Base-by-base conservation (phyloP, 2,113 vertebrate species). In the Paratilapia polleni region DNA sequence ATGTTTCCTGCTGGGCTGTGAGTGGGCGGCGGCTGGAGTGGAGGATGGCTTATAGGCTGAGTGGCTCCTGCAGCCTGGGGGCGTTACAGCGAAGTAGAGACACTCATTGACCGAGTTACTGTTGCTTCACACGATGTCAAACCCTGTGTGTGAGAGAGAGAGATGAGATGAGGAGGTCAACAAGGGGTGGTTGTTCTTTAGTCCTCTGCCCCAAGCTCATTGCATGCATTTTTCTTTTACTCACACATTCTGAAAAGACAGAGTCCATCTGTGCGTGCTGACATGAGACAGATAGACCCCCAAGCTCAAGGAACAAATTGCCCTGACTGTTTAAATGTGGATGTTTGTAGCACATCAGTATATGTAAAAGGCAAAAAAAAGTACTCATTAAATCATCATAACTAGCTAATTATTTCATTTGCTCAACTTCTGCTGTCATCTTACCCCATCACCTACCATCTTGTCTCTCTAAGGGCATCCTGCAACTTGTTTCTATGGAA, bases 401-500 rank as follows among this genome's bases (percentile, higher is more conserved):
- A 78, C 43, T 38, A n/a, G 13, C 79, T 58, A 20, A 62, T 85
- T 49, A 70, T 60, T 57, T 75, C 8, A 24, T 76, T 24, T 52
- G 24, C 22, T 79, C 54, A 77, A 60, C 24, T 66, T 70, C 61
- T 57, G 57, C 43, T 31, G 70, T 77, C 47, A 54, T 57, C 28
- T 80, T 74, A 79, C 38, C 66, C 80, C 36, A 12, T 70, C 76
- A 81, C 60, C 43, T 78, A 28, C 59, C 38, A 43, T 74, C 64
- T 66, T 62, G 47, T 87, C 24, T 82, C 86, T 85, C 38, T 56
- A 38, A 81, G 62, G 61, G 64, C 41, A 89, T 90, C 85, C 81
- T 73, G 78, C 68, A 68, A 84, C 80, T 81, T 31, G 89, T 95
- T 94, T 92, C 92, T 92, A 94, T 96, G 94, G 94, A 92, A 94